A percentile compares a stretch with the other conserved stretches of the same genome.
Conservation (phyloP, 2,888 invertebrate species). For the Holacanthella duospinosa region DNA sequence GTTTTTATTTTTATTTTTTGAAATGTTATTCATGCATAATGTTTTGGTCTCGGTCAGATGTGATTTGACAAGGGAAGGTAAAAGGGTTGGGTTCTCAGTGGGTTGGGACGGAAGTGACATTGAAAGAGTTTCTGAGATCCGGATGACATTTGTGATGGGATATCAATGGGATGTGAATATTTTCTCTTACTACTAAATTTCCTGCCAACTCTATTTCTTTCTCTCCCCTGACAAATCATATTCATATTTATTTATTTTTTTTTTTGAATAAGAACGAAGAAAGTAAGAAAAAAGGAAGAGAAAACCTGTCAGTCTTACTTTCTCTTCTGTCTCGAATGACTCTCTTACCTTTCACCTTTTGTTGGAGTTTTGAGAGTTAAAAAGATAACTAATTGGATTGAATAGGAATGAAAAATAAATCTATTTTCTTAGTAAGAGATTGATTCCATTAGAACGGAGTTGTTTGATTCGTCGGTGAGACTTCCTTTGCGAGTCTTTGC, state of each 20-base stretch:
- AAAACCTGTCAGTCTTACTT: background rate
- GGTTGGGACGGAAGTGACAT: constrained; percentile 25
- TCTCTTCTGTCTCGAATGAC: background rate
- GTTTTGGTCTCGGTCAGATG: too few relatives aligned
- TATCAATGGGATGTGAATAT: too few relatives aligned
- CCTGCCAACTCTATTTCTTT: constrained; percentile 34
- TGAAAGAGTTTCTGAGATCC: constrained; percentile 22
- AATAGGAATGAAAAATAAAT: background rate
- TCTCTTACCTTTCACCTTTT: background rate
- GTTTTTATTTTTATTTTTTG: too few relatives aligned
- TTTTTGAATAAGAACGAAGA: background rate
- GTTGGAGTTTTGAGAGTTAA: too few relatives aligned
- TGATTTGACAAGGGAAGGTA: background rate
- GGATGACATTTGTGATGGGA: constrained; percentile 38
- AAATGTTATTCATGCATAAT: too few relatives aligned
- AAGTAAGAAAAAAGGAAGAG: constrained; percentile 10
- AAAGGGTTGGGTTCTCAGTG: background rate
- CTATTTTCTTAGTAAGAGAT: background rate
- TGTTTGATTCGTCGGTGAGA: background rate
- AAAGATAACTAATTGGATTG: background rate
- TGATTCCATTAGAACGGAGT: background rate
- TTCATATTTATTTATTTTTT: constrained; percentile 20
- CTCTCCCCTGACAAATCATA: constrained; percentile 34
- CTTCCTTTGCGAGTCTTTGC: constrained; percentile 12
- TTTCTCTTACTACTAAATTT: constrained; percentile 29